Base-by-base conservation (phyloP, 2,113 vertebrate genomes). In the Lepus timidus region DNA sequence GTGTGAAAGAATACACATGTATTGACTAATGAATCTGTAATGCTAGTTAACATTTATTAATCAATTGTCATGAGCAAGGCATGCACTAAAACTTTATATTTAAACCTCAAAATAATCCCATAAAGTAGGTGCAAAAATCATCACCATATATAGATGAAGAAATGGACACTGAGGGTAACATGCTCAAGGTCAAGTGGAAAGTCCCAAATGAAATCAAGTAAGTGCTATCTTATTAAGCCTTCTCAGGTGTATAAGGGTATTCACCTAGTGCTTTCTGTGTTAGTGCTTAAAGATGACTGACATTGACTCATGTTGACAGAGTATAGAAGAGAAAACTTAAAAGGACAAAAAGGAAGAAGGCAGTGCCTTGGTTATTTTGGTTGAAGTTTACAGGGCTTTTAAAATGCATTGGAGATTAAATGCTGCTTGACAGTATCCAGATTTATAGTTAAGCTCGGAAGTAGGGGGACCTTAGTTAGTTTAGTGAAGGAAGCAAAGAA, bases 361-460 rank as follows among this genome's bases (percentile, higher is more conserved):
- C 68, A 52, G 3, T 51, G 5, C 64, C 29, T 78, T 71, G 23
- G 33, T 93, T 93, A 39, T 92, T 91, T 96, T 62, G 58, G 23
- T 90, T 93, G 16, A 76, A 80, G 95, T 89, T 96, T 94, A 71
- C 22, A 76, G 80, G 74, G 19, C 62, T 90, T 91, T 95, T 88
- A 14, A 68, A 90, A 44, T 86, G n/a, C 62, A n/a, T 27, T 70
- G 44, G 14, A 85, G 61, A 83, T 44, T 91, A 95, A 88, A 91
- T 75, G 49, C 31, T 90, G 22, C 36, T 89, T 87, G 93, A 90
- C 75, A 83, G 29, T 79, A 64, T 92, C 78, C 78, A 75, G 78
- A 96, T 96, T 96, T 95, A 85, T 85, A 82, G 85, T 85, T 29
- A 90, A 62, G 80, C 78, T 91, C 74, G 83, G 81, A 95, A 76